A percentile compares a stretch with the other conserved stretches of the same genome.
Evolutionary conservation across 2,797 vertebrate genomes (phyloP).

Genomic region (Amphiprion clarkii): DNA sequence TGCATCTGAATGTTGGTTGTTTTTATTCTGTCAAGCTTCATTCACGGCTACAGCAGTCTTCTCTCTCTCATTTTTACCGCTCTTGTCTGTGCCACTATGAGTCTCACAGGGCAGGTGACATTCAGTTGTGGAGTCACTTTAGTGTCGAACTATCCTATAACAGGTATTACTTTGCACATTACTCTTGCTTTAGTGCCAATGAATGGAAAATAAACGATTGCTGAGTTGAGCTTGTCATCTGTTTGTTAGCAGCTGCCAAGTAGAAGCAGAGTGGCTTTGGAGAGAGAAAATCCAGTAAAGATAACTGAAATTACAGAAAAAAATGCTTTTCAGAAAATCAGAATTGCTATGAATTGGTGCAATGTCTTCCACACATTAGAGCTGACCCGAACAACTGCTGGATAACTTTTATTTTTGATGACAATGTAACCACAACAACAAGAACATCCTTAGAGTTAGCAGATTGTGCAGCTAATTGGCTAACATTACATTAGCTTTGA

Average conservation of each 20-base stretch:
- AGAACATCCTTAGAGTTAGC: too few species aligned
- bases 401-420: too few species aligned
- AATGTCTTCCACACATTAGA: too few species aligned
- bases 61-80: constrained; percentile 16
- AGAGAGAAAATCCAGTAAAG: constrained; percentile 28
- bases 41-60: constrained; percentile 22
- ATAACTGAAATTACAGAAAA: too few species aligned
- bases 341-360: background rate
- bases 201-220: constrained; percentile 57
- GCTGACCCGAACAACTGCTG: too few species aligned
- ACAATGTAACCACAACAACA: too few species aligned
- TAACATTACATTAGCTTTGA: too few species aligned
- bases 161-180: constrained; percentile 60
- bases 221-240: constrained; percentile 35
- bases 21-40: constrained; percentile 52
- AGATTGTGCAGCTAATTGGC: too few species aligned
- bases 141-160: constrained; percentile 47
- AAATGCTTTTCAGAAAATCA: background rate
- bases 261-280: constrained; percentile 14
- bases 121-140: constrained; percentile 50
- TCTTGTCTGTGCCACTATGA: constrained; percentile 32
- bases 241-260: constrained; percentile 25
- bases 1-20: constrained; percentile 33
- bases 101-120: constrained; percentile 49
- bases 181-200: constrained; percentile 58